Evolutionary conservation across 2,797 vertebrate genomes (phyloP).

Genomic region (Spinibarbus caldwelli): DNA sequence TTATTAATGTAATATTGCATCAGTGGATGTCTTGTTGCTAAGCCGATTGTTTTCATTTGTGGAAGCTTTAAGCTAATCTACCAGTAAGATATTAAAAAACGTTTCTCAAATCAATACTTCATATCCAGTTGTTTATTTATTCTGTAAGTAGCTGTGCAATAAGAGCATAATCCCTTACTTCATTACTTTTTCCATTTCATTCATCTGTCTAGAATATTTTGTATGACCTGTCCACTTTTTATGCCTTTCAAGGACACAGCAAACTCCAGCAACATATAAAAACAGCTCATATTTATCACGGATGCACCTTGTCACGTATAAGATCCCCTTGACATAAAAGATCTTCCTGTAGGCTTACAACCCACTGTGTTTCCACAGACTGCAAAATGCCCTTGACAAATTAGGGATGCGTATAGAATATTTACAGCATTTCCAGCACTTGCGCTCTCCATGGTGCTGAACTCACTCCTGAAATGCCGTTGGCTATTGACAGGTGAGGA

Average conservation of each 20-base stretch:
- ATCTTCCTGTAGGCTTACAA: conserved; percentile 42
- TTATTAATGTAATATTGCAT: not conserved
- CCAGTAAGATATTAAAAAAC: not conserved
- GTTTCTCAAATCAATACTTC: not conserved
- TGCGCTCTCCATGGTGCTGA: conserved; percentile 67
- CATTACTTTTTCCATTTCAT: not conserved
- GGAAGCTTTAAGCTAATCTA: conserved; percentile 6
- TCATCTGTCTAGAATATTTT: not conserved
- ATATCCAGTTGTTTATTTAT: not conserved
- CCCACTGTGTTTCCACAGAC: conserved; percentile 39
- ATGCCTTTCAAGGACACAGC: conserved; percentile 5
- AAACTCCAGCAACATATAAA: not conserved
- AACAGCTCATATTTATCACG: not conserved
- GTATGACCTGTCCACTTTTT: not conserved
- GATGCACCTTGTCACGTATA: conserved; percentile 29
- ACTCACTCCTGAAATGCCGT: conserved; percentile 11
- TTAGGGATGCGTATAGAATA: conserved; percentile 37
- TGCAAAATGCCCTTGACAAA: conserved; percentile 48
- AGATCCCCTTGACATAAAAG: conserved; percentile 26
- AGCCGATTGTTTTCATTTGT: conserved; percentile 9
- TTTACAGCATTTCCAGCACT: not conserved
- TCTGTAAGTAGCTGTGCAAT: not conserved
- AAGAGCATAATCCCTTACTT: not conserved
- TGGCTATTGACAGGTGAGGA: conserved; percentile 10
- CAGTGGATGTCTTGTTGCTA: not conserved